These are phyloP conservation scores for Neuroscelio doddi DNA, from an alignment of 2,888 invertebrate species.

Conservation along the genomic window DNA sequence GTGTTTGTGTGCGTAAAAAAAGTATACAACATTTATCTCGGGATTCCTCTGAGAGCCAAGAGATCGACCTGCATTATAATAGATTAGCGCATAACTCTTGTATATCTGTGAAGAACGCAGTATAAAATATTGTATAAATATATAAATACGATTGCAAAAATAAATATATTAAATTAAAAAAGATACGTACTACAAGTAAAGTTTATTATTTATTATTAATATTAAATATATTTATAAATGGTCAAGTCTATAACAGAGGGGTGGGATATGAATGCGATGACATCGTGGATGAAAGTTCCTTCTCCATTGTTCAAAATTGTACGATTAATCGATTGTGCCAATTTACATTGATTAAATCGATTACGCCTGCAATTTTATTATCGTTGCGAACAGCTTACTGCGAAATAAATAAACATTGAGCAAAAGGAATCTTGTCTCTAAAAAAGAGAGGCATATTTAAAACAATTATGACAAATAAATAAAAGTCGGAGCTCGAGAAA, in stretches of 20 bases:
- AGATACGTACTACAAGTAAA: slow-evolving; percentile 63
- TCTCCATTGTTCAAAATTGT: no score
- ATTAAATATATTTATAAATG: slow-evolving; percentile 55
- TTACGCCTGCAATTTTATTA: no score
- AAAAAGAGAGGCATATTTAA: no score
- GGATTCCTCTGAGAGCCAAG: slow-evolving; percentile 68
- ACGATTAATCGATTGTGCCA: no score
- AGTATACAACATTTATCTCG: slow-evolving; percentile 13
- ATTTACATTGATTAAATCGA: no score
- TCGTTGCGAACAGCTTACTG: no score
- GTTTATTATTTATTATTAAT: slow-evolving; percentile 64
- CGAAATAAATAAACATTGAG: slow-evolving; percentile 7
- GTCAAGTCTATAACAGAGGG: slow-evolving; percentile 67
- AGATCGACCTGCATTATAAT: slow-evolving; percentile 65
- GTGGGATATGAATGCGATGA: slow-evolving; percentile 7
- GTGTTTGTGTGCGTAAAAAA: background rate
- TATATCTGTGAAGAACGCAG: slow-evolving; percentile 66
- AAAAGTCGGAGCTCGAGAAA: no score
- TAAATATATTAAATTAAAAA: slow-evolving; percentile 72
- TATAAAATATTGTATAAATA: slow-evolving; percentile 72
- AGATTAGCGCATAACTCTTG: slow-evolving; percentile 40
- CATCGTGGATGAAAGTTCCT: background rate
- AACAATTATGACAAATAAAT: no score
- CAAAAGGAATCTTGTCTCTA: background rate
- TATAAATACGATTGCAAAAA: slow-evolving; percentile 72